Evolutionary conservation across 2,797 vertebrate species (phyloP), one percentile per base, ranked within the genome.

Genomic region (Steatocranus sp.): DNA sequence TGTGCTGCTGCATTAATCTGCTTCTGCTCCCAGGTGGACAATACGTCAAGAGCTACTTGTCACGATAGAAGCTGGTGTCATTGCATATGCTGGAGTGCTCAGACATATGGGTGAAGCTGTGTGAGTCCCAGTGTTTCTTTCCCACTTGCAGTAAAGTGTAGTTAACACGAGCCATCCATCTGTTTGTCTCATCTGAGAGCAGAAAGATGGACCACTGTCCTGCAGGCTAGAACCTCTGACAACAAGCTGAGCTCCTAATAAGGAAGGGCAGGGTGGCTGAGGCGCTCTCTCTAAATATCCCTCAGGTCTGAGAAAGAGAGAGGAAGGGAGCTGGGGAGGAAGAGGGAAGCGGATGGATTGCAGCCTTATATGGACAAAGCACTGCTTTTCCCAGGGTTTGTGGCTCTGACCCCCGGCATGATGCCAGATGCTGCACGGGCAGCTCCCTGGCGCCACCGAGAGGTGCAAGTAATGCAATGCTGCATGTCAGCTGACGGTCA

Each of bases 291-390:
- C 95, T 96, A 97, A 97, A 97, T 97, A 97, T 96, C 96, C 94
- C 93, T 90, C 89, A 89, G 93, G 93, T 95, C 95, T 96, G 95
- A 96, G 95, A 95, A 95, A 95, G 94, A 93, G 90, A 86, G 90
- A 90, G 91, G 94, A 93, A 95, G 91, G 92, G 92, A 94, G 92
- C 92, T 85, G 90, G 92, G 92, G 94, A 95, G 95, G 95, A 95
- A 95, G 94, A 95, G 94, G 95, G 91, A 95, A 96, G 95, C 95
- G 95, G 96, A 96, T 95, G 95, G 95, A 96, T 96, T 95, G 95
- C 91, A 95, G 91, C 96, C 96, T 96, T 97, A 96, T 96, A 96
- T 96, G 96, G 96, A 93, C 89, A 97, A 94, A 96, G 95, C 95
- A 80, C 88, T 94, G 94, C 93, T 95, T 96, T 97, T 96, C 95